A percentile compares a stretch with the other conserved stretches of the same genome.
phyloP scores from a whole-genome alignment of 2,888 invertebrate genomes.

The Sinodicranocentrus sp. region DNA sequence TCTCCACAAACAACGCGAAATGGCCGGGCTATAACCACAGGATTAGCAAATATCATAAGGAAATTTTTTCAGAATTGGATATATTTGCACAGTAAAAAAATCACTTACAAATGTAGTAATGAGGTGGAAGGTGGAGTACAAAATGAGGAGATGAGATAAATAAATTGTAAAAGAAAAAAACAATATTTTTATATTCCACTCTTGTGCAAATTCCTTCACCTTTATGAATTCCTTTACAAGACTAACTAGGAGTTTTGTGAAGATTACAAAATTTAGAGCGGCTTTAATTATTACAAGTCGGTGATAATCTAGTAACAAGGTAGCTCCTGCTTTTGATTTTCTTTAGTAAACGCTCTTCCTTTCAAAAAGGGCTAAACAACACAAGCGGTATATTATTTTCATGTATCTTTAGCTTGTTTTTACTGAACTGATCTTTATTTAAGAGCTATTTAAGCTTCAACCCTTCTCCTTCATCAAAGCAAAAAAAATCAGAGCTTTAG shows the following conservation, averaged over 20 bases:
- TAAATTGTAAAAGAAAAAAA: not conserved
- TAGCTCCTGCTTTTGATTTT: not conserved
- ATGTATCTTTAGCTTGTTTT: too few species aligned
- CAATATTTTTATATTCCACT: not conserved
- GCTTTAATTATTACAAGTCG: conserved; percentile 12
- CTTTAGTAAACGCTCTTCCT: too few species aligned
- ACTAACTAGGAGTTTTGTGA: too few species aligned
- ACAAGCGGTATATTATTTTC: too few species aligned
- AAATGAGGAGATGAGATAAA: too few species aligned
- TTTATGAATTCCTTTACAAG: not conserved
- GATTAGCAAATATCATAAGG: conserved; percentile 56
- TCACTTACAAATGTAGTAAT: not conserved
- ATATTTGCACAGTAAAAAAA: not conserved
- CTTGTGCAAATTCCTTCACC: conserved; percentile 3
- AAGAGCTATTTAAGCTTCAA: too few species aligned
- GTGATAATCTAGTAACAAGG: not conserved
- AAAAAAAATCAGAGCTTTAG: not conserved
- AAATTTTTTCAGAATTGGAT: conserved; percentile 18
- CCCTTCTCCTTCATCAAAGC: not conserved
- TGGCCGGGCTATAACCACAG: conserved; percentile 2
- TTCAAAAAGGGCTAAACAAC: too few species aligned
- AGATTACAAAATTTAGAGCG: not conserved
- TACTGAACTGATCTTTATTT: too few species aligned
- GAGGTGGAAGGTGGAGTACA: too few species aligned
- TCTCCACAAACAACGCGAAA: not conserved